These are phyloP conservation scores for Lophius americanus DNA, from an alignment of 2,797 vertebrate species.

Conservation along the genomic window DNA sequence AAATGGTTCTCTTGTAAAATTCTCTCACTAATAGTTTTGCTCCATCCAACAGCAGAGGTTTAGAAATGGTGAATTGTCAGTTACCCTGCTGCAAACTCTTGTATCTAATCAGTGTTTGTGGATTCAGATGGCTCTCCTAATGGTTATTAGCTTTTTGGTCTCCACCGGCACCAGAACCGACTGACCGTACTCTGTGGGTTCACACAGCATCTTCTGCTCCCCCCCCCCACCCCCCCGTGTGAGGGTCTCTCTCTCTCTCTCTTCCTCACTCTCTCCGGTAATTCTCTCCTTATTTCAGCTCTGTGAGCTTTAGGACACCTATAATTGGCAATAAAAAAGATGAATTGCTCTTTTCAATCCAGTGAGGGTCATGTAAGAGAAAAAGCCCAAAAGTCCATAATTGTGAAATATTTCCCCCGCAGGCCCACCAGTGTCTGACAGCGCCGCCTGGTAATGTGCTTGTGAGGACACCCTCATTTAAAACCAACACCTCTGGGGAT, in stretches of 20 bases:
- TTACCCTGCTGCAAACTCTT: constrained; percentile 40
- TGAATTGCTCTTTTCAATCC: constrained; percentile 63
- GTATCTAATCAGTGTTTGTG: constrained; percentile 68
- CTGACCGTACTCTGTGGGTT: constrained; percentile 68
- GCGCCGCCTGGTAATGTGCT: constrained; percentile 66
- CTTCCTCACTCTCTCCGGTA: constrained; percentile 48
- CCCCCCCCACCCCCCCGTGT: constrained; percentile 24
- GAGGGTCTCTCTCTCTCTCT: constrained; percentile 39
- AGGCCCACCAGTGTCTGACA: constrained; percentile 62
- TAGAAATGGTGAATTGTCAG: constrained; percentile 48
- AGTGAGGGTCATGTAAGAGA: constrained; percentile 70
- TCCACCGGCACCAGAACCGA: constrained; percentile 64
- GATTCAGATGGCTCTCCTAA: constrained; percentile 55
- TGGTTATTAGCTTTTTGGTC: constrained; percentile 69
- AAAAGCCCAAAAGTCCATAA: constrained; percentile 75
- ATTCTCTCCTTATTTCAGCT: constrained; percentile 66
- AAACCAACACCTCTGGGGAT: constrained; percentile 67
- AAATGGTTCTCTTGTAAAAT: constrained; percentile 27
- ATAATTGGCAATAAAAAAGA: constrained; percentile 79
- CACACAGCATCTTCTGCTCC: constrained; percentile 39
- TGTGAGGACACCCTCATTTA: constrained; percentile 67
- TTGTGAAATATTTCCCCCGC: constrained; percentile 77
- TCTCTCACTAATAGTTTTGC: constrained; percentile 8
- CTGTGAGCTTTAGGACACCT: constrained; percentile 68
- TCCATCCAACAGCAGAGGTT: constrained; percentile 32